Conservation (phyloP, 2,113 vertebrate genomes). For the Cheirogaleus medius region DNA sequence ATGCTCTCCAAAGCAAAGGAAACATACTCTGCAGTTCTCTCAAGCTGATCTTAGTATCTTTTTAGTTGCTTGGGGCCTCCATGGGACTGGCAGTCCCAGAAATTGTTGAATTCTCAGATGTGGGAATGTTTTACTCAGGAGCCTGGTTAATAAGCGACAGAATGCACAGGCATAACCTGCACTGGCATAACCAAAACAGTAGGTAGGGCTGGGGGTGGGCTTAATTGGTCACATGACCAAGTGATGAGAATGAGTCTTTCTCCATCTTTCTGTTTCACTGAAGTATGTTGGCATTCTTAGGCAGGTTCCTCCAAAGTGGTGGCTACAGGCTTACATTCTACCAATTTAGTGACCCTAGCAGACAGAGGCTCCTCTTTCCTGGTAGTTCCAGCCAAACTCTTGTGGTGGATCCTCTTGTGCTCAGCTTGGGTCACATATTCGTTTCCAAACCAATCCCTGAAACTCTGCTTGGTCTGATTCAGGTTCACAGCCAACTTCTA, state of each 20-base stretch:
- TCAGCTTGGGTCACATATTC: background rate
- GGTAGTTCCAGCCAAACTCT: background rate
- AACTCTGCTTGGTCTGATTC: background rate
- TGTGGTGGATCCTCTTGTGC: background rate
- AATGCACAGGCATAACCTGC: background rate
- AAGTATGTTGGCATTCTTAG: background rate
- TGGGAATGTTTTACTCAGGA: background rate
- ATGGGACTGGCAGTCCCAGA: background rate
- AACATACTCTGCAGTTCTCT: background rate
- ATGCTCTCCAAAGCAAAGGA: background rate
- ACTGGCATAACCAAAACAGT: background rate
- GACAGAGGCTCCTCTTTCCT: background rate
- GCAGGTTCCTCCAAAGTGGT: background rate
- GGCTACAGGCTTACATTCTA: background rate
- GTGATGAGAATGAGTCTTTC: background rate
- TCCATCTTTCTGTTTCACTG: background rate
- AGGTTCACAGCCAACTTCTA: background rate
- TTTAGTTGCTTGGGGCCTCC: background rate
- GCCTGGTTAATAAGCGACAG: background rate
- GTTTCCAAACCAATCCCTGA: background rate
- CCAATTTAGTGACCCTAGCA: background rate
- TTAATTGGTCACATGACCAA: background rate
- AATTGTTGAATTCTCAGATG: background rate
- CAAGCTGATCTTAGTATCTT: background rate
- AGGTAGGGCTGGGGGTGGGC: background rate